Conservation (phyloP, 2,113 vertebrate species). For the Amblyornis subalaris region DNA sequence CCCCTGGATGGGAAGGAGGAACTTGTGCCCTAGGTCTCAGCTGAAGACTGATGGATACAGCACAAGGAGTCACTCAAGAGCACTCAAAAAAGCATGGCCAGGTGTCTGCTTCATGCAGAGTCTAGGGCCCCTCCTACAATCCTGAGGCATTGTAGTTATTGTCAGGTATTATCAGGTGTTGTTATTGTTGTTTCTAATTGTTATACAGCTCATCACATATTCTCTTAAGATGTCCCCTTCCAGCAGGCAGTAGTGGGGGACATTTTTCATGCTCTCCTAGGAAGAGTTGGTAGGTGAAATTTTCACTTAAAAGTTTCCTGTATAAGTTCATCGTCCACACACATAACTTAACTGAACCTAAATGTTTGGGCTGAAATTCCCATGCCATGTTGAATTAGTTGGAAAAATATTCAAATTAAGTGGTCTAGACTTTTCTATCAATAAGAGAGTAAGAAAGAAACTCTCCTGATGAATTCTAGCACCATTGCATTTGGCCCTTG, state of each 20-base stretch:
- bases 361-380: neutral
- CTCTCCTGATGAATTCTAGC: neutral
- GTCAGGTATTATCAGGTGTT: neutral
- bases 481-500: fast-evolving
- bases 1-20: neutral
- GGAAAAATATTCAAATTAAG: neutral
- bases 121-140: neutral
- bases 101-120: neutral
- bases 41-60: neutral
- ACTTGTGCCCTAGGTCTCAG: neutral
- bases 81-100: neutral
- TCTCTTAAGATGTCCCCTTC: neutral
- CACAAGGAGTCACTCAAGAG: neutral
- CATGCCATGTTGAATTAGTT: neutral
- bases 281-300: neutral
- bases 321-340: neutral
- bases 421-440: neutral
- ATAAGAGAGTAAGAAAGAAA: neutral
- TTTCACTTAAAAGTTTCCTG: neutral
- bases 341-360: neutral
- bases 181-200: neutral
- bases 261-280: neutral
- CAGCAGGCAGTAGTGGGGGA: neutral
- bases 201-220: neutral
- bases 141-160: neutral